Conservation (phyloP, 1,140 invertebrate genomes). For the Campoletis sonorensis region DNA sequence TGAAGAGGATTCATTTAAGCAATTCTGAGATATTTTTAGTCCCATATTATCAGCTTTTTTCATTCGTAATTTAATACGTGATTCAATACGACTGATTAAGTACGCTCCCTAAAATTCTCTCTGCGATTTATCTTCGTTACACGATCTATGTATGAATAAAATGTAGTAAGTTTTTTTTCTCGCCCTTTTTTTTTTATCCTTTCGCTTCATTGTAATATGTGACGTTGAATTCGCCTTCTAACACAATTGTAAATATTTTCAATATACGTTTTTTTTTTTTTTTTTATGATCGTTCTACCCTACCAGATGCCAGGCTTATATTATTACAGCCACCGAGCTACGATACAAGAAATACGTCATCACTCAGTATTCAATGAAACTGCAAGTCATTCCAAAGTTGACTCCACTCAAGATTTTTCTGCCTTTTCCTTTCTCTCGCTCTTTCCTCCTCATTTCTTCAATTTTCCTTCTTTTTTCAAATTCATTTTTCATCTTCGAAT, state of each 20-base stretch:
- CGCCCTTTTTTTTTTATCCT: too few species aligned
- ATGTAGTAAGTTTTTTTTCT: background rate
- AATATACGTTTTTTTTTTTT: too few species aligned
- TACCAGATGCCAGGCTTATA: conserved; percentile 45
- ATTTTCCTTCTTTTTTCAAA: background rate
- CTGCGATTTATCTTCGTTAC: background rate
- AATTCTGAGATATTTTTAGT: background rate
- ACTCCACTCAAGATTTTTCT: conserved; percentile 24
- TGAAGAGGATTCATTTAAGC: background rate
- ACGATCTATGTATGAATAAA: conserved; percentile 32
- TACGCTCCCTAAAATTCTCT: conserved; percentile 14
- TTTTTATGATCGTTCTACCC: conserved; percentile 36
- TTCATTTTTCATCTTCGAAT: conserved; percentile 20
- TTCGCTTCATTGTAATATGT: conserved; percentile 11
- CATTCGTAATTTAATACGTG: background rate
- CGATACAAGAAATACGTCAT: conserved; percentile 46
- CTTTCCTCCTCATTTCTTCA: background rate
- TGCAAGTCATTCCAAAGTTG: conserved; percentile 22
- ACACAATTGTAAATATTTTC: conserved; percentile 44
- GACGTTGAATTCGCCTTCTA: conserved; percentile 34
- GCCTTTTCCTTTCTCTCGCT: background rate
- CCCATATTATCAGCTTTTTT: background rate
- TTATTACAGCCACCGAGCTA: conserved; percentile 43
- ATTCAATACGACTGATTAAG: background rate
- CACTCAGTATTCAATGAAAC: conserved; percentile 42